Percentiles rank a stretch among this genome's conserved stretches.
phyloP scores from a whole-genome alignment of 2,113 vertebrate genomes.

The Dissostichus mawsoni region DNA sequence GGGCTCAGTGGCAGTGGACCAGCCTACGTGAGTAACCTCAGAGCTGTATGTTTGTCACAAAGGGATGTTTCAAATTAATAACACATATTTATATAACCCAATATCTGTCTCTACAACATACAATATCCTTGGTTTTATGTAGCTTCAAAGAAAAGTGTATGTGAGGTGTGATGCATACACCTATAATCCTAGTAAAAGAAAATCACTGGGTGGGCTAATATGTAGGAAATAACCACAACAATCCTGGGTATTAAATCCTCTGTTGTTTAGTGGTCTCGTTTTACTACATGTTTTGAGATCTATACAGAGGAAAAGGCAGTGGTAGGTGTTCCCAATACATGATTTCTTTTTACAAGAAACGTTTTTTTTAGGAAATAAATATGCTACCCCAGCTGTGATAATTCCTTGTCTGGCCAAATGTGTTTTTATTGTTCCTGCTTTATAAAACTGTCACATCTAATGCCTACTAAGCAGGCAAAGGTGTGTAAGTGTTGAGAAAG shows the following conservation, averaged over 20 bases:
- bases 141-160: not conserved
- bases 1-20: constrained; percentile 98
- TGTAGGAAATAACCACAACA: not conserved
- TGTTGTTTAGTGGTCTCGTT: not conserved
- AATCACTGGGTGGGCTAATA: not conserved
- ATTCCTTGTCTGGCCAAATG: not conserved
- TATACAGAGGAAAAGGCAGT: not conserved
- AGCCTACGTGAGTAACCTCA: constrained; percentile 89
- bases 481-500: constrained; percentile 13
- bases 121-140: too few species aligned
- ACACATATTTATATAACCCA: too few species aligned
- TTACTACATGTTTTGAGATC: not conserved
- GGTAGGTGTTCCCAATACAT: too few species aligned
- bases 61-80: too few species aligned
- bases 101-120: too few species aligned
- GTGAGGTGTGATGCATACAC: not conserved
- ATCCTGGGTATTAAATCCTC: constrained; percentile 5
- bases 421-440: constrained; percentile 21
- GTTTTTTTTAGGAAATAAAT: not conserved
- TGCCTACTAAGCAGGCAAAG: constrained; percentile 1
- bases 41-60: not conserved
- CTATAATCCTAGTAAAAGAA: not conserved
- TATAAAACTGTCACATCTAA: constrained; percentile 9
- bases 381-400: constrained; percentile 4
- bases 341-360: too few species aligned